Evolutionary conservation across 2,888 invertebrate genomes (phyloP).

Genomic region (Sarcophaga subvicina): DNA sequence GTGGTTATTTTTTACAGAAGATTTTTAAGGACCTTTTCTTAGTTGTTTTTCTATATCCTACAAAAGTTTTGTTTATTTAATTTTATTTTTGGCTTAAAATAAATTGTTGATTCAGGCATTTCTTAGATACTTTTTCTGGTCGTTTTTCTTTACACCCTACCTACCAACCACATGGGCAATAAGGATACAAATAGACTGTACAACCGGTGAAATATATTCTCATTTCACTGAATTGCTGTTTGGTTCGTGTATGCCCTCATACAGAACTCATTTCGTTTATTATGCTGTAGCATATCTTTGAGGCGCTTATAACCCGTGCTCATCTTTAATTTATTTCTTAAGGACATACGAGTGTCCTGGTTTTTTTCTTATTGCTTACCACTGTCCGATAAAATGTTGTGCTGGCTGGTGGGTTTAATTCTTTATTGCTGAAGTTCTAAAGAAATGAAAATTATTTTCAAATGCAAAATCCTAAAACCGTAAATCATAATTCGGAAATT

Average conservation of each 20-base stretch:
- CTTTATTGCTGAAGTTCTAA: too few relatives aligned
- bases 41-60: neutral
- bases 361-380: neutral
- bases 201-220: too few relatives aligned
- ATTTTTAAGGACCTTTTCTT: slow-evolving; percentile 33
- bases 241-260: too few relatives aligned
- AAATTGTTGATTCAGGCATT: slow-evolving; percentile 65
- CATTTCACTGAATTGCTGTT: too few relatives aligned
- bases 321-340: neutral
- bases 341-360: slow-evolving; percentile 17
- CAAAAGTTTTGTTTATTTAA: slow-evolving; percentile 35
- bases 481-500: slow-evolving; percentile 64
- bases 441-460: too few relatives aligned
- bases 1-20: slow-evolving; percentile 39
- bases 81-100: slow-evolving; percentile 29
- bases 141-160: neutral
- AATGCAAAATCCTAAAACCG: slow-evolving; percentile 20
- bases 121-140: neutral
- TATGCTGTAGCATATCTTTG: too few relatives aligned
- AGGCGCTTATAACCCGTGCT: slow-evolving; percentile 4
- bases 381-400: neutral
- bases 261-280: too few relatives aligned
- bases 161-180: too few relatives aligned
- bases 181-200: too few relatives aligned
- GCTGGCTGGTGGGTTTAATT: neutral